Base-by-base conservation (phyloP, 2,888 invertebrate species). In the Spialia ferax region DNA sequence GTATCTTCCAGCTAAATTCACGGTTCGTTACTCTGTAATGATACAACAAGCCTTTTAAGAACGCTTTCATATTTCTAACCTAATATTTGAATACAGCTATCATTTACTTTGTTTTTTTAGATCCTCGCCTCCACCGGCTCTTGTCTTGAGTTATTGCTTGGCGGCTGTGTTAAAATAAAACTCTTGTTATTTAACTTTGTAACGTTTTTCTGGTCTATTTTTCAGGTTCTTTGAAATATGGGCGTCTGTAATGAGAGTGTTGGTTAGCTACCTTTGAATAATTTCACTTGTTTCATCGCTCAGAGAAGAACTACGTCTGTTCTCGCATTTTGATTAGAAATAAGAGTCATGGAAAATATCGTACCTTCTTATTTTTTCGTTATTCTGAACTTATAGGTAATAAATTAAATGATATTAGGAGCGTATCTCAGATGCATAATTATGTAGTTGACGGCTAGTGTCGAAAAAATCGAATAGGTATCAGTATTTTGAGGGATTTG, bases 11-110 rank as follows among this genome's bases (percentile, higher is more conserved):
- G 29, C 29, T 29, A 4, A 26, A 26, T 29, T 32, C 55, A 20
- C 26, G 3, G 5, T 5, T 56, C 18, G 32, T 18, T 20, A 2
- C 13, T n/a, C 52, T 6, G 2, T 63, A 6, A 20, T 32, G 1
- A n/a, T 65, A 10, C 45, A 65, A 38, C 64, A 50, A 10, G 50
- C 1, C 23, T 18, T 35, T 59, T 35, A 13, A 32, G 15, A 15
- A 1, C 23, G 35, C 64, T 57, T 57, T 59, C 52, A 54, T 52
- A 18, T 23, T 57, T 50, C 56, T 56, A 35, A 50, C 48, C 35
- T 65, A 57, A 64, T 65, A 38, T 65, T 65, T 59, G 59, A 65
- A 65, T 65, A 50, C n/a, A 50, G 26, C 38, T 26, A 52, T 59
- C 38, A 38, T 38, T 52, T 38, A 50, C 18, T 59, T 65, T 52